phyloP scores from a whole-genome alignment of 2,797 vertebrate species.

The Eospalax fontanierii region DNA sequence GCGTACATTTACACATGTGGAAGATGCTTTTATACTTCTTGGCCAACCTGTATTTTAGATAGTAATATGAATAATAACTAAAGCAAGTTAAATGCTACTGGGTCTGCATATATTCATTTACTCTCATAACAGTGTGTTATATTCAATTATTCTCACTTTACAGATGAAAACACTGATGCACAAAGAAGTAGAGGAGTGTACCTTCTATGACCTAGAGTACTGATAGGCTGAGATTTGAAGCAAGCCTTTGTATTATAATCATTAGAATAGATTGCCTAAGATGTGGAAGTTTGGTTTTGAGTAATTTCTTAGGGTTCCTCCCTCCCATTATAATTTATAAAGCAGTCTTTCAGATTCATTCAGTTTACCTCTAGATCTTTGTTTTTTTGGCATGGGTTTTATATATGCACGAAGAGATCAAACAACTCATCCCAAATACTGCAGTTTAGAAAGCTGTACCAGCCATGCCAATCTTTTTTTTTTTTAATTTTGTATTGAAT shows the following conservation, averaged over 20 bases:
- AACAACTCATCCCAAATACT: neutral
- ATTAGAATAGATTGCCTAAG: slow-evolving; percentile 10
- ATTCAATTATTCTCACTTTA: slow-evolving; percentile 38
- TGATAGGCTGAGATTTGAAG: slow-evolving; percentile 32
- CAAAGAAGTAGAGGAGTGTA: slow-evolving; percentile 12
- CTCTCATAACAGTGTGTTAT: slow-evolving; percentile 4
- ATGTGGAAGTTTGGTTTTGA: slow-evolving; percentile 37
- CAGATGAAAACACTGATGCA: slow-evolving; percentile 11
- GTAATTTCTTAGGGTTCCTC: neutral
- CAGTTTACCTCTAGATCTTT: slow-evolving; percentile 5
- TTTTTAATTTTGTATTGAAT: too few relatives aligned
- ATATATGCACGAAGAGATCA: neutral
- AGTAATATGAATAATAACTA: neutral
- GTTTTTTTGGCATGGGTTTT: slow-evolving; percentile 56
- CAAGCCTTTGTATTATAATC: slow-evolving; percentile 50
- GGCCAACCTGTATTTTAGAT: neutral
- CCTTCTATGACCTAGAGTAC: neutral
- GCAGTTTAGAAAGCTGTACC: slow-evolving; percentile 43
- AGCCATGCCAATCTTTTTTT: slow-evolving; percentile 60
- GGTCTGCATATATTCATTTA: slow-evolving; percentile 40
- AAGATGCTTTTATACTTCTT: too few relatives aligned
- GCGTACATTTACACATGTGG: too few relatives aligned
- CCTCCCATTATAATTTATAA: neutral
- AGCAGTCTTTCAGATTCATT: neutral
- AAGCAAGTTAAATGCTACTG: slow-evolving; percentile 13